Percentiles rank a stretch among this genome's conserved stretches.
Evolutionary conservation across 2,888 invertebrate genomes (phyloP).

Genomic region (Idaea dimidiata): DNA sequence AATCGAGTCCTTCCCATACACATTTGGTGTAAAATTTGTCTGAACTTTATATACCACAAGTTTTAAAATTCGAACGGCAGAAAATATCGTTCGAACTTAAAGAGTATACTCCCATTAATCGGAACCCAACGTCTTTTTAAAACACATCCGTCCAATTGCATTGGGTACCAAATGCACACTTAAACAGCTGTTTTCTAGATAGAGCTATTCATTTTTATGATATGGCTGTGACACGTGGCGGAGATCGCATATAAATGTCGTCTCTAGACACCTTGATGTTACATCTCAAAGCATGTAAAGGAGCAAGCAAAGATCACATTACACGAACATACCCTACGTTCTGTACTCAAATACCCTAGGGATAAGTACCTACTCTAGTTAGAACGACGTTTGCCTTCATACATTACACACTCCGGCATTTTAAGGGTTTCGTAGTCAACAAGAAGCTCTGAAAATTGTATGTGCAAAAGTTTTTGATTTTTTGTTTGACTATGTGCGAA

Average conservation of each 20-base stretch:
- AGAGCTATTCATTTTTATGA: neutral
- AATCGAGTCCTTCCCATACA: no score
- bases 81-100: no score
- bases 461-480: no score
- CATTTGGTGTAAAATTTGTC: slow-evolving; percentile 25
- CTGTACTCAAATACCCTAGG: neutral
- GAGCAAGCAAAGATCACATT: neutral
- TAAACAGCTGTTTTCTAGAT: neutral
- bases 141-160: neutral
- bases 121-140: neutral
- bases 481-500: no score
- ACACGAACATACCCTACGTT: neutral
- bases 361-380: neutral
- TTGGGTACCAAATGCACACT: no score
- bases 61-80: no score
- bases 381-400: neutral
- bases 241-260: neutral
- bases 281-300: neutral
- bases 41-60: slow-evolving; percentile 32
- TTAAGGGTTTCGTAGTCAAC: no score
- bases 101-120: no score
- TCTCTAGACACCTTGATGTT: neutral
- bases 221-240: neutral
- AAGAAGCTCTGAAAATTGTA: no score
- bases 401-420: neutral